Evolutionary conservation across 2,113 vertebrate species (phyloP).

Genomic region (Nyctibius bracteatus): DNA sequence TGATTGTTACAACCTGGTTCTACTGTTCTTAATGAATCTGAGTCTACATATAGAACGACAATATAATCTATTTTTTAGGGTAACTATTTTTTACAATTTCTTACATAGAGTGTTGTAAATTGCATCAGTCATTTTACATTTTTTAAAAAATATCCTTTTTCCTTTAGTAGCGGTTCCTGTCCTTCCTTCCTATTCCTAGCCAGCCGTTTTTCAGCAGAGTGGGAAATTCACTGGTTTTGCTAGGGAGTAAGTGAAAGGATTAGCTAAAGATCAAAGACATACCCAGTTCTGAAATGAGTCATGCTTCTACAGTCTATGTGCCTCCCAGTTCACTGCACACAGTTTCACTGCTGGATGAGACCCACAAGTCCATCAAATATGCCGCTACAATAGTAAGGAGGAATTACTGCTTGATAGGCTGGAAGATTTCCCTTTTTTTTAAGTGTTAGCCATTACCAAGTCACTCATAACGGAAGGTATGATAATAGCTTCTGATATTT

Average conservation of each 20-base stretch:
- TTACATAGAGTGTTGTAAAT: neutral
- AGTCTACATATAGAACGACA: neutral
- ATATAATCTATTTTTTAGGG: neutral
- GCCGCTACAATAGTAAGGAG: neutral
- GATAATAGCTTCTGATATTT: neutral
- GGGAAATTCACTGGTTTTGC: neutral
- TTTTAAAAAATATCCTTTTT: neutral
- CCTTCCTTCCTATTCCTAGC: neutral
- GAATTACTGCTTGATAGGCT: neutral
- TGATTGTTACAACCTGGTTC: neutral
- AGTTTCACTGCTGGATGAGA: neutral
- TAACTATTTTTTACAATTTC: neutral
- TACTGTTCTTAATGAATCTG: neutral
- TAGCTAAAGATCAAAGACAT: neutral
- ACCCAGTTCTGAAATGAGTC: neutral
- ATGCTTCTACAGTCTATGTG: neutral
- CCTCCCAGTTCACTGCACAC: neutral
- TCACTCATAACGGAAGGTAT: neutral
- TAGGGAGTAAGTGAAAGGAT: neutral
- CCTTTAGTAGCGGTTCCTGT: neutral
- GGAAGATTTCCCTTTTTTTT: neutral
- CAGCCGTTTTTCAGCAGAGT: neutral
- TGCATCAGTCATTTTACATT: neutral
- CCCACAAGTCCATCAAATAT: neutral
- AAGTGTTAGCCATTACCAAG: neutral